Percentiles rank a stretch among this genome's conserved stretches.
Conservation (phyloP, 2,888 invertebrate species). For the Bedellia somnulentella region DNA sequence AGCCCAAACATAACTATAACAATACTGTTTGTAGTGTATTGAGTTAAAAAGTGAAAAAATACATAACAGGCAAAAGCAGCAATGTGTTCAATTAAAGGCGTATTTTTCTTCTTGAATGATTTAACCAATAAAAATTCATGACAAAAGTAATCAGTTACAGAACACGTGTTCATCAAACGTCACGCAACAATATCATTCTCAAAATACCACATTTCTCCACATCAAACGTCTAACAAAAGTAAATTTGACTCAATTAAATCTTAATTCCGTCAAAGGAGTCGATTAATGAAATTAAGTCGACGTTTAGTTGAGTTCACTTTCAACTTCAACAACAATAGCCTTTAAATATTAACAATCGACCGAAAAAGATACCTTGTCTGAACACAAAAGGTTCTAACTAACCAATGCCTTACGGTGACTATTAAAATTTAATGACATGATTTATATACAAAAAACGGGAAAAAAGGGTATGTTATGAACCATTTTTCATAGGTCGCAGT, state of each 20-base stretch:
- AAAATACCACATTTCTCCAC: constrained; percentile 31
- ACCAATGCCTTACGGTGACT: constrained; percentile 46
- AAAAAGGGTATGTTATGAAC: constrained; percentile 59
- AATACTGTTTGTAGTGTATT: no score
- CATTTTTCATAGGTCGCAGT: constrained; percentile 62
- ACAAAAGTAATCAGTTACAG: no score
- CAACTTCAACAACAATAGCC: constrained; percentile 40
- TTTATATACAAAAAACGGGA: constrained; percentile 51
- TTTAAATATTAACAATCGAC: constrained; percentile 55
- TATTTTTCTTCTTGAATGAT: no score
- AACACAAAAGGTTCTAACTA: constrained; percentile 52
- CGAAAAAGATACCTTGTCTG: constrained; percentile 41
- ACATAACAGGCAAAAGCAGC: no score
- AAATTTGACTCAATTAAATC: constrained; percentile 56
- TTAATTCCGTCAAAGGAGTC: constrained; percentile 55
- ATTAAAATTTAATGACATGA: constrained; percentile 63
- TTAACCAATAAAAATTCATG: no score
- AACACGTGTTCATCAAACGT: constrained; percentile 38
- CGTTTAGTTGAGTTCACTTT: constrained; percentile 53
- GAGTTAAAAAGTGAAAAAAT: no score
- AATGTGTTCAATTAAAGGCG: no score
- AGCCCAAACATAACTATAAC: no score
- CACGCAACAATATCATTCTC: no score
- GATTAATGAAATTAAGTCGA: constrained; percentile 61
- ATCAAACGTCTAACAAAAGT: constrained; percentile 25